phyloP scores from a whole-genome alignment of 2,113 vertebrate genomes.

The Procapra przewalskii region DNA sequence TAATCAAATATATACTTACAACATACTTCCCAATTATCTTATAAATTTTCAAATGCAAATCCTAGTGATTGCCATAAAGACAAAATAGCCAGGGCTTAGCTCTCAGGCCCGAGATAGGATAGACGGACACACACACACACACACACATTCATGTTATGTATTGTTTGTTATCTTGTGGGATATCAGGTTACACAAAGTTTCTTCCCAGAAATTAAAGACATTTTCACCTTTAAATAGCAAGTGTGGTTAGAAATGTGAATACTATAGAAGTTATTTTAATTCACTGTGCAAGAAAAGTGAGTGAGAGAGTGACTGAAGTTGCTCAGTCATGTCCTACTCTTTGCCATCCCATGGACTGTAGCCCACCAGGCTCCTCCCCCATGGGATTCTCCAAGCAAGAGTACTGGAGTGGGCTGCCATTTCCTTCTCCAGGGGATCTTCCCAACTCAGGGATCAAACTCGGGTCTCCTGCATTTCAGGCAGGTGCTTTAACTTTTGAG shows the following conservation, averaged over 20 bases:
- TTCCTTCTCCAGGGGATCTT: too few species aligned
- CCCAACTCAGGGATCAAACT: too few species aligned
- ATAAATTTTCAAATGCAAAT: neutral
- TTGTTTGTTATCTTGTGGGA: neutral
- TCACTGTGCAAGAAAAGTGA: neutral
- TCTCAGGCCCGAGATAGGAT: neutral
- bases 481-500: too few species aligned
- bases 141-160: fast-evolving
- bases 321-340: too few species aligned
- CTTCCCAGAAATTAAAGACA: neutral
- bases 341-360: too few species aligned
- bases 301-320: too few species aligned
- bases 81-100: neutral
- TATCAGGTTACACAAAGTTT: neutral
- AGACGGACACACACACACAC: neutral
- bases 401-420: too few species aligned
- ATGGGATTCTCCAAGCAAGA: too few species aligned
- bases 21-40: neutral
- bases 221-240: neutral
- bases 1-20: neutral
- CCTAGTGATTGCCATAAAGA: neutral
- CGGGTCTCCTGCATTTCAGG: too few species aligned
- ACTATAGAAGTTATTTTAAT: neutral
- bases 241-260: neutral
- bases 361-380: too few species aligned